Evolutionary conservation across 2,888 invertebrate species (phyloP).

Genomic region (Opisthograptis luteolata): DNA sequence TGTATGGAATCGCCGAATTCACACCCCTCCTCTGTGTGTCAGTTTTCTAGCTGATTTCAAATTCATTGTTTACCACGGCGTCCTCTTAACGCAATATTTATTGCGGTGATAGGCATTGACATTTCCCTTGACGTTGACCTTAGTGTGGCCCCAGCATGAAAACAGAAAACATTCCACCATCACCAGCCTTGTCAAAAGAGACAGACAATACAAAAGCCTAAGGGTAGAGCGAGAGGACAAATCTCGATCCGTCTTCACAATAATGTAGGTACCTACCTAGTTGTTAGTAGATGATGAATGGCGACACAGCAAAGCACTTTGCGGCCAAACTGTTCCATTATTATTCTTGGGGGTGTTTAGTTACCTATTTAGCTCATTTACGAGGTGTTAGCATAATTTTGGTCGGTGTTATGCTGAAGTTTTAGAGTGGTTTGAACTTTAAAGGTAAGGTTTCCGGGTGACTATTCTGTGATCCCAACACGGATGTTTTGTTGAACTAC

Average conservation of each 20-base stretch:
- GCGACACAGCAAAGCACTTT: conserved; percentile 81
- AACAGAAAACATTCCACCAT: too few relatives aligned
- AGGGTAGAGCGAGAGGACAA: conserved; percentile 50
- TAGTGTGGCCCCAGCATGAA: too few relatives aligned
- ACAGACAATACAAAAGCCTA: conserved; percentile 45
- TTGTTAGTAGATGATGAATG: conserved; percentile 72
- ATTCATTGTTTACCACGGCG: too few relatives aligned
- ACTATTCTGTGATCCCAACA: not conserved
- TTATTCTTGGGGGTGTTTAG: conserved; percentile 71
- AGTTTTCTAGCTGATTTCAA: too few relatives aligned
- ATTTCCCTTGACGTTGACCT: too few relatives aligned
- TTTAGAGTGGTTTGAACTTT: conserved; percentile 18
- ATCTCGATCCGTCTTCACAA: conserved; percentile 72
- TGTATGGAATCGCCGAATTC: too few relatives aligned
- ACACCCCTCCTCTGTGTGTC: too few relatives aligned
- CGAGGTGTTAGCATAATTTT: conserved; percentile 44
- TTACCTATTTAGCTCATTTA: conserved; percentile 62
- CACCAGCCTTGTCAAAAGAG: conserved; percentile 54
- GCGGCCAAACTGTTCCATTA: conserved; percentile 70
- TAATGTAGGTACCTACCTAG: too few relatives aligned
- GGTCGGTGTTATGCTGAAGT: conserved; percentile 10
- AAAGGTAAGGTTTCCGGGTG: not conserved
- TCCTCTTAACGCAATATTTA: too few relatives aligned
- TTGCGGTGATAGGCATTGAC: too few relatives aligned
- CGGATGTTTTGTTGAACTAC: too few relatives aligned